Base-by-base conservation (phyloP, 2,113 vertebrate genomes). In the Engystomops pustulosus region DNA sequence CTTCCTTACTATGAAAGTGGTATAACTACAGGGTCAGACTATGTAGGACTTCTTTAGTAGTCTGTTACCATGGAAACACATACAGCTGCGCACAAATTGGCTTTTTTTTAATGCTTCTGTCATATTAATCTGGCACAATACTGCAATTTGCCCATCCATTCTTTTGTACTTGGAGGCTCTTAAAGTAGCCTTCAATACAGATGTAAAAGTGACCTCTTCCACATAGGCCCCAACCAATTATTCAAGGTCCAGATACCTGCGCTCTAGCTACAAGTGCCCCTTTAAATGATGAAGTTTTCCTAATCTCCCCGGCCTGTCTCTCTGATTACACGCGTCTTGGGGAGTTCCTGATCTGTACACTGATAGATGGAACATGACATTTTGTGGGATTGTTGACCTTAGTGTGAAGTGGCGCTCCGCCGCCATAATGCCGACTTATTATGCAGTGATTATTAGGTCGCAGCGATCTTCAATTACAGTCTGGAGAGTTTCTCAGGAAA, bases 371-470 rank as follows among this genome's bases (percentile, higher is more conserved):
- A 18, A 7, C 1, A 65, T 65, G 60, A 65, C 60, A 65, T 65
- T 65, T 32, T 65, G 14, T 65, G 30, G 8, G 60, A 65, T 30
- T 65, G 60, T 65, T 65, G 60, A 65, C 60, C 60, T 65, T 6
- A 32, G 27, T 65, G 30, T 32, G 60, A 65, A 65, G 60, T 65
- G 60, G 60, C 12, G 27, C 58, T 3, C 25, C 30, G 6, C 55
- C 12, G 25, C 58, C 12, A 25, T 62, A 15, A 62, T 62, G 58
- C 20, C 58, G 25, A 0, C 25, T 62, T 62, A 30, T 62, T 62
- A 62, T 62, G 25, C 58, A 17, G 27, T 18, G 60, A 65, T 65
- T 65, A 65, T 32, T 65, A 65, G 60, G 60, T 65, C 60, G 15
- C 60, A 32, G 27, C 14, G 5, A 32, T 32, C 60, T 65, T 32